Evolutionary conservation across 2,113 vertebrate genomes (phyloP), one percentile per base, ranked within the genome.

Genomic region (Nannobrachium achirus): DNA sequence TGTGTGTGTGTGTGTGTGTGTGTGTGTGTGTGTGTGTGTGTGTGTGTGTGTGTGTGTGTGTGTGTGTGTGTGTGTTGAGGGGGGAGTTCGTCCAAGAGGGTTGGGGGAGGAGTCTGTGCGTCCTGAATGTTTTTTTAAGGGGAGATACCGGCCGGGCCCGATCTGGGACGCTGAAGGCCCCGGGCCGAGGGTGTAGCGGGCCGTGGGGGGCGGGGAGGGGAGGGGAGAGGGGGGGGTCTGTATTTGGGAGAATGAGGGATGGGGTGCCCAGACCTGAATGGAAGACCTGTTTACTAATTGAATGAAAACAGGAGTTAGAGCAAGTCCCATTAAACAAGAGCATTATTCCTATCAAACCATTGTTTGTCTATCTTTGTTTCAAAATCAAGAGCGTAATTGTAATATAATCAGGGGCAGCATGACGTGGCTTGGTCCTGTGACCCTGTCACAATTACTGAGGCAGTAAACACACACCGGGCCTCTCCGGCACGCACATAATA

Each of bases 261-360:
- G 61, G 86, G 83, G 69, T 82, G 70, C 78, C 45, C 20, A 1
- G 50, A 61, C 67, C 69, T 91, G 84, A 93, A 91, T 91, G 79
- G 81, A 68, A 65, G 88, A 86, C 76, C 88, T 87, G 88, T 89
- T 91, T 87, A 86, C 89, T 89, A 89, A 91, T 81, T 91, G 81
- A 92, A 86, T 69, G 82, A 90, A 89, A 75, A 71, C 88, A 89
- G 60, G 83, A 90, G 88, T 88, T 91, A 89, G 71, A 85, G 72
- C 69, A 90, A 92, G 86, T 91, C 87, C 86, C 86, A 82, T 88
- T 89, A 83, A 91, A 88, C 82, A 89, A 75, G 81, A 79, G 79
- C 68, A 71, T 81, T 70, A 63, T 77, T 86, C 75, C 83, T 82
- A 85, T 88, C 50, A 83, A 86, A 73, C 79, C 81, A 88, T 91